A percentile compares a stretch with the other conserved stretches of the same genome.
Evolutionary conservation across 2,888 invertebrate genomes (phyloP).

Genomic region (Tetragnatha montana): DNA sequence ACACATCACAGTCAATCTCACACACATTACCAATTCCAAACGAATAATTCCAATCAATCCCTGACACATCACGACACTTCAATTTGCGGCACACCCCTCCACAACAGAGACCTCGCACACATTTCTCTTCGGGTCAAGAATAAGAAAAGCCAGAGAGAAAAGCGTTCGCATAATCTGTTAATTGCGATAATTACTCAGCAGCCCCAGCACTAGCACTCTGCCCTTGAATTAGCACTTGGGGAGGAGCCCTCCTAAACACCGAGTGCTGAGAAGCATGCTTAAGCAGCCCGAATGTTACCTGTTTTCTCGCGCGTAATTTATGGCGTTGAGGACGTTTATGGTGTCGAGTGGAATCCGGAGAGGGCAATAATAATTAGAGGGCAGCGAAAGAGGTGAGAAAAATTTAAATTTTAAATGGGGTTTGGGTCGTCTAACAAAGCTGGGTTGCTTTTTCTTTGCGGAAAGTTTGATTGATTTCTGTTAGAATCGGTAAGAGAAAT

Average conservation of each 20-base stretch:
- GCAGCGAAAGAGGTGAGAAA: too few relatives aligned
- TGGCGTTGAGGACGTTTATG: neutral
- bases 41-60: too few relatives aligned
- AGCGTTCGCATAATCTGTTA: conserved; percentile 48
- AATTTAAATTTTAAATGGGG: too few relatives aligned
- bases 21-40: neutral
- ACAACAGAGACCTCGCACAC: conserved; percentile 14
- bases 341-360: neutral
- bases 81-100: conserved; percentile 19
- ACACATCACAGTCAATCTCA: neutral
- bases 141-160: conserved; percentile 13
- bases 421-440: too few relatives aligned
- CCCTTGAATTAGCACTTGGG: conserved; percentile 47
- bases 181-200: conserved; percentile 65
- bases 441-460: too few relatives aligned
- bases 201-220: neutral
- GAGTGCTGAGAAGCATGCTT: conserved; percentile 15
- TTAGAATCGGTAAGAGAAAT: too few relatives aligned
- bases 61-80: neutral
- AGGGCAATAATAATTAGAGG: too few relatives aligned
- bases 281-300: neutral
- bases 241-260: conserved; percentile 18
- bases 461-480: too few relatives aligned
- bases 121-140: conserved; percentile 45
- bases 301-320: neutral